Base-by-base conservation (phyloP, 2,113 vertebrate genomes). In the Scomber japonicus region DNA sequence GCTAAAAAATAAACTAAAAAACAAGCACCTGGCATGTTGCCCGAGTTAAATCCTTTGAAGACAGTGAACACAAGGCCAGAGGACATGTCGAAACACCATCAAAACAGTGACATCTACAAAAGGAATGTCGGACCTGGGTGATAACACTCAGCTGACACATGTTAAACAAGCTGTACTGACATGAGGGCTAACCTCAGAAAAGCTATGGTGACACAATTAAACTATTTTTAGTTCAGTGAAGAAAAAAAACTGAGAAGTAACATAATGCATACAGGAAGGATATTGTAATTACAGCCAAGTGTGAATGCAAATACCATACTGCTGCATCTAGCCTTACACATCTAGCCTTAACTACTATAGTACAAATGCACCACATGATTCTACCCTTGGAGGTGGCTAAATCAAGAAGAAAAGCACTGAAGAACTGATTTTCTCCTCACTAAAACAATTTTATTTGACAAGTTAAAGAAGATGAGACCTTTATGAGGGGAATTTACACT, bases 71-170 rank as follows among this genome's bases (percentile, higher is more conserved):
- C 40, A 61, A 91, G 82, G 80, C 73, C 78, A 84, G 73, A 76
- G 85, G 83, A 87, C 89, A 78, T 74, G 87, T 87, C 50, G 75
- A 66, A 82, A 92, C 90, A 83, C 70, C 85, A 71, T 83, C 82
- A 89, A 89, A 89, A 83, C 82, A 80, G 63, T 92, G 90, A 89
- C 82, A 87, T 85, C 70, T 68, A 53, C 78, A 30, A 76, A 80
- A 91, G 91, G 93, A 94, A 94, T 93, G 92, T 86, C 27, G 84
- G 69, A 89, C 80, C 83, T 59, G 66, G 65, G 80, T 86, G 89
- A 93, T 93, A 93, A 91, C 68, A 19, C 77, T 89, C 75, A 80
- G 69, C 59, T 84, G 84, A 63, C 55, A 83, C 83, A 81, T 87
- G 91, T 88, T 86, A 78, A 88, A 93, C 87, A 91, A 84, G 88